Percentiles rank a stretch among this genome's conserved stretches.
phyloP scores from a whole-genome alignment of 2,797 vertebrate genomes.

The Labeo calbasu region DNA sequence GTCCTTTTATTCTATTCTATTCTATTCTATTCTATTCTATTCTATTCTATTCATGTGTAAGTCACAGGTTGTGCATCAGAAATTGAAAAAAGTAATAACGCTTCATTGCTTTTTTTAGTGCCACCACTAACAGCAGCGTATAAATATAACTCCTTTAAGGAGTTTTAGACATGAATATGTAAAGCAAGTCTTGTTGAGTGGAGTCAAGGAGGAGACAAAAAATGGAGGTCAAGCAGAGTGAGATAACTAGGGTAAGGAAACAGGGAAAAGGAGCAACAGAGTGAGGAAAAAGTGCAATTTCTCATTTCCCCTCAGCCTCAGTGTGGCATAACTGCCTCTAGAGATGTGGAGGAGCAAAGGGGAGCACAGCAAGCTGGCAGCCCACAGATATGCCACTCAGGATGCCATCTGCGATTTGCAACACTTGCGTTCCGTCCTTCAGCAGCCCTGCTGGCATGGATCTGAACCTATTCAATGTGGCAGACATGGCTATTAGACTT shows the following conservation, averaged over 20 bases:
- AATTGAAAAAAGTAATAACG: background rate
- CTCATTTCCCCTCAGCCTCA: background rate
- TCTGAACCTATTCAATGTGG: background rate
- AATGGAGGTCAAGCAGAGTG: background rate
- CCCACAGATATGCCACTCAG: conserved; percentile 43
- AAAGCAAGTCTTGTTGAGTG: conserved; percentile 14
- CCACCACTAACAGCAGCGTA: conserved; percentile 1
- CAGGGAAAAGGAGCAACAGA: conserved; percentile 3
- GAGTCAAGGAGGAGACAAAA: background rate
- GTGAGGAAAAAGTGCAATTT: conserved; percentile 17
- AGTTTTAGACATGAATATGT: conserved; percentile 28
- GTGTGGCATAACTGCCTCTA: conserved; percentile 12
- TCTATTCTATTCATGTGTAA: background rate
- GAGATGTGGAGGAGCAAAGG: conserved; percentile 35
- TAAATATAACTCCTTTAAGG: background rate
- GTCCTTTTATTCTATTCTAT: background rate
- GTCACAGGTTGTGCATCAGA: background rate
- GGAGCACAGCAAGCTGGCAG: conserved; percentile 46
- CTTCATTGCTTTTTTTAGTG: conserved; percentile 4
- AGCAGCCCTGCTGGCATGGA: conserved; percentile 47
- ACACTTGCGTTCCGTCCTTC: conserved; percentile 17
- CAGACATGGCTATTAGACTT: conserved; percentile 6
- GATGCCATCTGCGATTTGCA: conserved; percentile 53
- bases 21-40: background rate
- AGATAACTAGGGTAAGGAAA: conserved; percentile 11